Base-by-base conservation (phyloP, 2,797 vertebrate species). In the Cuculus canorus region DNA sequence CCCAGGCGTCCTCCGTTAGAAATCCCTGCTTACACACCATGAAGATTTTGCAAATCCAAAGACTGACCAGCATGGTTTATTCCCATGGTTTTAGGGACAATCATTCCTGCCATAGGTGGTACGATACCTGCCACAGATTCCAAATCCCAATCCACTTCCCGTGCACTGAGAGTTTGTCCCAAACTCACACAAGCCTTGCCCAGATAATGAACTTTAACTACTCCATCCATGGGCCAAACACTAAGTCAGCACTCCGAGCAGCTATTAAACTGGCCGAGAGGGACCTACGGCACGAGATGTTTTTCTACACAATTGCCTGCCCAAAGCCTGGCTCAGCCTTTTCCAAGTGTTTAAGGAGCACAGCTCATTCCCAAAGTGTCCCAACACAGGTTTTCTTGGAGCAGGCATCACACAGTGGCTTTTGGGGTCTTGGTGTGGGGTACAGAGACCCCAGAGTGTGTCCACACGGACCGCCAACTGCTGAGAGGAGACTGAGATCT, bases 151-250 rank as follows among this genome's bases (percentile, higher is more conserved):
- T 7, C 54, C 11, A 23, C 54, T 75, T 41, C 33, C 57, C 17
- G 69, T 4, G 10, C 8, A 8, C 33, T 0, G 2, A 41, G n/a
- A 56, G 32, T 39, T 82, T 43, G 19, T 68, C 93, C 76, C 85
- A 57, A 65, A 88, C 3, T 30, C 64, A 22, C 33, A 25, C 2
- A 1, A 57, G 30, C 81, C 79, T 68, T 94, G 95, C 89, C 92
- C 82, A 89, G 24, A 86, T n/a, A 11, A 50, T 11, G 82, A 95
- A 92, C 87, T 95, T 95, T 39, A 88, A 71, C 85, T 43, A 32
- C 57, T 77, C 87, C 41, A 47, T 28, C 54, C 48, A 2, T 3
- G 19, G 53, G 86, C 90, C 95, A 94, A 89, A 57, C 0, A 0
- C 86, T 25, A 12, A 91, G 60, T 45, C 92, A 94, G 85, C 0